Evolutionary conservation across 2,797 vertebrate species (phyloP).

Genomic region (Nyctibius grandis): DNA sequence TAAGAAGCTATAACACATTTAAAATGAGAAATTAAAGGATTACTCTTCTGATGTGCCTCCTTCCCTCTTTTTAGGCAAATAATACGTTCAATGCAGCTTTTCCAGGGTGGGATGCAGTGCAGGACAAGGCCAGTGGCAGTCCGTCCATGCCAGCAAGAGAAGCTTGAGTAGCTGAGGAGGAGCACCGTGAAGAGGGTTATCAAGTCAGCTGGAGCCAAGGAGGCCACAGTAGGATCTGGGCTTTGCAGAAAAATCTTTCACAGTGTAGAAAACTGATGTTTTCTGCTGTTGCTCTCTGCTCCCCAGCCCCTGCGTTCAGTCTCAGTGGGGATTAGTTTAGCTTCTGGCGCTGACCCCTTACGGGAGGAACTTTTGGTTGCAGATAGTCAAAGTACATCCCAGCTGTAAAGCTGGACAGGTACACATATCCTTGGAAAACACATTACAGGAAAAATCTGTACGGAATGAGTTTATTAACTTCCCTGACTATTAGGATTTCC

Average conservation of each 20-base stretch:
- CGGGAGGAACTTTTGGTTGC: background rate
- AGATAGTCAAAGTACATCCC: background rate
- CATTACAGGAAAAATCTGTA: background rate
- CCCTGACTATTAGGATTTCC: background rate
- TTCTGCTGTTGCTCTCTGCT: background rate
- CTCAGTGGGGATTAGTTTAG: background rate
- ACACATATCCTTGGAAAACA: background rate
- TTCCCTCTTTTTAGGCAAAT: background rate
- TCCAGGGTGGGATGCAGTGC: background rate
- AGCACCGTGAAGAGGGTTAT: background rate
- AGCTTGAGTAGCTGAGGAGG: background rate
- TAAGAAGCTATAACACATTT: background rate
- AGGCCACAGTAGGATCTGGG: background rate
- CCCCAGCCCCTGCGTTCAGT: background rate
- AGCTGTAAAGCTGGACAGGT: background rate
- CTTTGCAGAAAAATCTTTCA: background rate
- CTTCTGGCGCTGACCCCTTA: background rate
- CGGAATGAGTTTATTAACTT: background rate
- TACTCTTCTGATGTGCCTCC: accelerated
- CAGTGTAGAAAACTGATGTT: background rate
- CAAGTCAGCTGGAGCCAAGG: background rate
- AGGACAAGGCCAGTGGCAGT: background rate
- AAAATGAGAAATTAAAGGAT: background rate
- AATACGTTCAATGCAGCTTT: background rate
- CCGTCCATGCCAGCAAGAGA: background rate